A percentile compares a stretch with the other conserved stretches of the same genome.
Evolutionary conservation across 2,113 vertebrate genomes (phyloP).

Genomic region (Trogon surrucura): DNA sequence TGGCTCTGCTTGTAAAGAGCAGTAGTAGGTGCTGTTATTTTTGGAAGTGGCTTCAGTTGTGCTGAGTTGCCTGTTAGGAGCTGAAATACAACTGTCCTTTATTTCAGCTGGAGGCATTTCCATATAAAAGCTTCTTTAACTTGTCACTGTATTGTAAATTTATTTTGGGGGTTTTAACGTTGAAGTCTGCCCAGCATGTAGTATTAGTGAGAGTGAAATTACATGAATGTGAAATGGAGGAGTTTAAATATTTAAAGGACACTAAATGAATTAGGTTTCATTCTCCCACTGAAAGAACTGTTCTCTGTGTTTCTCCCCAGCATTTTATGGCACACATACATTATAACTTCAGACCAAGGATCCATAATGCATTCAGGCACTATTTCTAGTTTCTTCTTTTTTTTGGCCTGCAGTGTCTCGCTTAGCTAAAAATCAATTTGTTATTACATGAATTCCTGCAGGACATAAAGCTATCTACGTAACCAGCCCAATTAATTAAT

Average conservation of each 20-base stretch:
- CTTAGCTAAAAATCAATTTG: constrained; percentile 62
- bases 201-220: background rate
- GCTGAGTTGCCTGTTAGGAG: background rate
- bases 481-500: constrained; percentile 57
- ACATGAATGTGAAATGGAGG: constrained; percentile 1
- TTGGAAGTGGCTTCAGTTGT: background rate
- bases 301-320: constrained; percentile 9
- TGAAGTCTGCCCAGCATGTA: background rate
- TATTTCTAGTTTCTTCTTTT: constrained; percentile 21
- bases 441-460: constrained; percentile 62
- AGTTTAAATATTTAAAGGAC: constrained; percentile 38
- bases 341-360: constrained; percentile 1
- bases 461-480: constrained; percentile 49
- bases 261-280: constrained; percentile 27
- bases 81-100: constrained; percentile 23
- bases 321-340: constrained; percentile 5
- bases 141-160: background rate
- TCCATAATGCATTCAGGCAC: constrained; percentile 4
- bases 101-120: constrained; percentile 25
- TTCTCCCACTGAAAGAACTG: background rate
- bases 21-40: constrained; percentile 35
- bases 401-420: background rate
- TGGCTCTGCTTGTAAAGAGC: background rate
- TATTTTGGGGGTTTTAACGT: background rate
- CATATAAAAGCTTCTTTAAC: constrained; percentile 36